phyloP scores from a whole-genome alignment of 2,888 invertebrate genomes.

The Lycocerus yunnanus region DNA sequence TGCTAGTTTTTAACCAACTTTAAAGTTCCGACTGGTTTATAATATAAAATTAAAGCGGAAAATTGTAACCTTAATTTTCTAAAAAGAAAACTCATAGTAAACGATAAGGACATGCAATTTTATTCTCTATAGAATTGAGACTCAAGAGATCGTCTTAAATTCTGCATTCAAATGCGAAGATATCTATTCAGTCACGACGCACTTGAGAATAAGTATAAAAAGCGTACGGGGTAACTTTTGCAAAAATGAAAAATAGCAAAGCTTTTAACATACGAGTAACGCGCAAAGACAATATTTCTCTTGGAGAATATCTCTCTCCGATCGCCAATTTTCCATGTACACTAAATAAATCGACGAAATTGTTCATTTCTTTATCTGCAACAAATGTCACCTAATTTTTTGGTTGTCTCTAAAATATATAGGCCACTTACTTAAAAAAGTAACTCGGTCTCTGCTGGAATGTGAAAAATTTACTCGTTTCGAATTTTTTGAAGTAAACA shows the following conservation, averaged over 20 bases:
- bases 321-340: neutral
- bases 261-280: neutral
- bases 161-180: constrained; percentile 20
- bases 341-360: neutral
- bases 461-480: neutral
- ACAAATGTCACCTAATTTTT: constrained; percentile 1
- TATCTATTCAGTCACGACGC: constrained; percentile 21
- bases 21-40: neutral
- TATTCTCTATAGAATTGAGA: constrained; percentile 12
- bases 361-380: neutral
- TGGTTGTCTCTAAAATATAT: neutral
- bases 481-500: neutral
- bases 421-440: neutral
- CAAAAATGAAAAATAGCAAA: neutral
- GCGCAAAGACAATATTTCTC: neutral
- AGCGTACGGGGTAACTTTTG: constrained; percentile 2
- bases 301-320: neutral
- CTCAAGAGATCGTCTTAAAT: constrained; percentile 14
- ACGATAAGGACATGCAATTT: constrained; percentile 19
- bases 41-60: neutral
- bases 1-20: constrained; percentile 11
- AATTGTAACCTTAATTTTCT: neutral
- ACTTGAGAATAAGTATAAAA: constrained; percentile 10
- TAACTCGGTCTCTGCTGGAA: neutral
- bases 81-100: neutral